Percentiles rank a stretch among this genome's conserved stretches.
Evolutionary conservation across 2,113 vertebrate genomes (phyloP).

Genomic region (Glaucomys volans): DNA sequence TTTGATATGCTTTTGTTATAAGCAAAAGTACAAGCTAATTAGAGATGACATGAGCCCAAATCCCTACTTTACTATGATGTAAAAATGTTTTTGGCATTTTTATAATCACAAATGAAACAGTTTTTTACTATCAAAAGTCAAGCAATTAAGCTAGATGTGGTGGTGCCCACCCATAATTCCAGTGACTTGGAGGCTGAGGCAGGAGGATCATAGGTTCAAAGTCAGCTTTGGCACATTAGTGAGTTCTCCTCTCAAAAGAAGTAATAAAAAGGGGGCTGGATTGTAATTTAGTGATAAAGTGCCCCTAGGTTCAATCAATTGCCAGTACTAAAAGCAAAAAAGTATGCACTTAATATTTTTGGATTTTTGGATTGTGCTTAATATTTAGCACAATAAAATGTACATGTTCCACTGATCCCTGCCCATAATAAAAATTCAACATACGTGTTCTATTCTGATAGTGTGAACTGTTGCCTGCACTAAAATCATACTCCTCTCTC

Average conservation of each 20-base stretch:
- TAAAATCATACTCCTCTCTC: background rate
- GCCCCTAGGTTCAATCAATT: no score
- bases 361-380: no score
- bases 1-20: background rate
- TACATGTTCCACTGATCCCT: background rate
- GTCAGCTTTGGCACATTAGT: no score
- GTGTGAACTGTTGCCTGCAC: background rate
- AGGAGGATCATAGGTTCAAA: no score
- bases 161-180: no score
- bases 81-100: background rate
- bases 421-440: background rate
- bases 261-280: no score
- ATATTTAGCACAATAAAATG: no score
- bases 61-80: background rate
- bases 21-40: background rate
- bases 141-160: background rate
- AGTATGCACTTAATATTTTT: background rate
- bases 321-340: no score
- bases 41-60: background rate
- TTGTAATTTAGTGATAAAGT: no score
- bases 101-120: background rate
- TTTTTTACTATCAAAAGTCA: background rate
- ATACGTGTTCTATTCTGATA: background rate
- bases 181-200: no score
- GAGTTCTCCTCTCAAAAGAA: no score